Evolutionary conservation across 2,113 vertebrate species (phyloP), one percentile per base, ranked within the genome.

Genomic region (Poeciliopsis retropinna): DNA sequence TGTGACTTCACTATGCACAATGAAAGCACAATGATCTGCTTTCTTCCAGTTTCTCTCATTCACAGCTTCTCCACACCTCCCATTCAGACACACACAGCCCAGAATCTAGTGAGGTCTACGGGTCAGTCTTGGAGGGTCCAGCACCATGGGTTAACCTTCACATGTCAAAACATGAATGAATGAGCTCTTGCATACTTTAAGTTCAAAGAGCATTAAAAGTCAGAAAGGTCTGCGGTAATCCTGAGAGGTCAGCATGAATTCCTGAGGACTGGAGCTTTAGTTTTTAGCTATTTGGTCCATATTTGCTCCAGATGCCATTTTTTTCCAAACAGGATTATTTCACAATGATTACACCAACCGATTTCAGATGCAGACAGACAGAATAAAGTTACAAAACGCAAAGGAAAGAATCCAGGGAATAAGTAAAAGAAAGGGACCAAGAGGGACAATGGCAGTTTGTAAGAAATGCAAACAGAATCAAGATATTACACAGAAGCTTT

Each of bases 1-100:
- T 41, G 57, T 54, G 34, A 72, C 72, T 76, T 74, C 70, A 74
- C 73, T 84, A 77, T 73, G 67, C 60, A 82, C 80, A 41, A 3
- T 82, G 47, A 72, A 11, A 57, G 73, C 72, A 61, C 62, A 69
- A 1, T 81, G 77, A 86, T 41, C 6, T 14, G 29, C 62, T 78
- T 51, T 25, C 62, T 30, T 54, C 29, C 37, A 67, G 47, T 67
- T 65, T 47, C 27, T 74, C 66, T 72, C 51, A 73, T 61, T 84
- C 22, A 32, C 76, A 64, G 27, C 62, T 34, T 51, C 77, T 37
- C 80, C 44, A 62, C 67, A 51, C 68, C 70, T 54, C 80, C 84
- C 60, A 67, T 76, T 86, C 67, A 85, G 29, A 5, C 44, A 9
- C 57, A 64, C 57, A 29, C 6, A 65, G 47, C 60, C 67, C 30